Conservation (phyloP, 2,797 vertebrate genomes). For the Menidia menidia region DNA sequence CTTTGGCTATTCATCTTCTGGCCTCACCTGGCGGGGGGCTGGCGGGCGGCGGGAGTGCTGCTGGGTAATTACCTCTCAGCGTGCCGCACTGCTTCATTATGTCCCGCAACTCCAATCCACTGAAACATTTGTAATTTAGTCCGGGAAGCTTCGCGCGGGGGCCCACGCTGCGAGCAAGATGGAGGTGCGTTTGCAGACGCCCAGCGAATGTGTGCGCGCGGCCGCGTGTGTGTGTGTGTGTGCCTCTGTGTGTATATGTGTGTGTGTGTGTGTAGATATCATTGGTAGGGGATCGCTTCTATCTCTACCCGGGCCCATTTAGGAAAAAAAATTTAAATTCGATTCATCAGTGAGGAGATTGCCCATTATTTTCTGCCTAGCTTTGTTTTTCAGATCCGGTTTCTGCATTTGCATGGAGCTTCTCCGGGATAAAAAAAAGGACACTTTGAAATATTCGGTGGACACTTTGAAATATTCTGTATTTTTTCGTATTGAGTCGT, state of each 20-base stretch:
- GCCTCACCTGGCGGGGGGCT: constrained; percentile 86
- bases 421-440: background rate
- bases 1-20: constrained; percentile 95
- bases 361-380: constrained; percentile 65
- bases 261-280: constrained; percentile 53
- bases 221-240: background rate
- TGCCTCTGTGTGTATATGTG: constrained; percentile 18
- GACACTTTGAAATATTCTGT: background rate
- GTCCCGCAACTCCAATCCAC: constrained; percentile 89
- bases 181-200: constrained; percentile 32
- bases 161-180: constrained; percentile 75
- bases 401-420: constrained; percentile 40
- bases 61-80: constrained; percentile 98
- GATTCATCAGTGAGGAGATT: constrained; percentile 70
- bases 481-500: constrained; percentile 1
- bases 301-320: constrained; percentile 59
- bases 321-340: constrained; percentile 72
- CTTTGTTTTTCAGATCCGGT: constrained; percentile 63
- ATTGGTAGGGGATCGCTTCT: constrained; percentile 70
- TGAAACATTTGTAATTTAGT: constrained; percentile 93
- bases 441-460: constrained; percentile 3
- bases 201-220: constrained; percentile 16
- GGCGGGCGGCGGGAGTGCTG: constrained; percentile 88
- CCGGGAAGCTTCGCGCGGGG: constrained; percentile 78
- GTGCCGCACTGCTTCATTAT: constrained; percentile 95